Conservation (phyloP, 2,797 vertebrate genomes). For the Eremophila alpestris region DNA sequence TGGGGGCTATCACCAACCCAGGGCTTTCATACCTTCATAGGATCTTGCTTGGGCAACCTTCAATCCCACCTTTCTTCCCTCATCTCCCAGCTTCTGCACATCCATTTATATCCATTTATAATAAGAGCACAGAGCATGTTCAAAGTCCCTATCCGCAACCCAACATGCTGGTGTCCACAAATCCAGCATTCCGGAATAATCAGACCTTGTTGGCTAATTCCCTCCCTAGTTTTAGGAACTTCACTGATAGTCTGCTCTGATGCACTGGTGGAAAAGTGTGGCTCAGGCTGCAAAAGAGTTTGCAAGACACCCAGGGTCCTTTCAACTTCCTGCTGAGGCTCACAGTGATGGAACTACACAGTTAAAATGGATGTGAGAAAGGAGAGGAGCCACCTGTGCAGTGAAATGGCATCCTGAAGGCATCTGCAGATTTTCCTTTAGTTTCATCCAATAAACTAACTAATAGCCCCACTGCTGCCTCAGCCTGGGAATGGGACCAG, state of each 20-base stretch:
- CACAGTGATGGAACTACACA: background rate
- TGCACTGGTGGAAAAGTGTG: background rate
- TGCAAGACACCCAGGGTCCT: background rate
- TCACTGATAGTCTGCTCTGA: background rate
- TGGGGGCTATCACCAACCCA: background rate
- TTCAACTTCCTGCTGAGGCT: background rate
- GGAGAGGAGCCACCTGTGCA: background rate
- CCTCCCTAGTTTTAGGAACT: background rate
- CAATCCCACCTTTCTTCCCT: too few species aligned
- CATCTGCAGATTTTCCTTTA: background rate
- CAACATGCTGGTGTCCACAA: background rate
- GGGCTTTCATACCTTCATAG: background rate
- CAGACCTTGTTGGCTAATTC: background rate
- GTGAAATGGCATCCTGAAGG: background rate
- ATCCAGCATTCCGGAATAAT: background rate
- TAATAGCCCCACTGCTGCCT: background rate
- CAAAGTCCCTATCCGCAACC: background rate
- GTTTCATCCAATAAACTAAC: background rate
- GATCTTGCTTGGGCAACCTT: background rate
- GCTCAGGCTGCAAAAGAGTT: background rate
- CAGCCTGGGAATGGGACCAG: background rate
- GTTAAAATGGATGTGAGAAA: background rate
- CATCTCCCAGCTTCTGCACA: background rate
- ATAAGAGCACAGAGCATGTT: background rate
- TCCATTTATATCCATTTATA: background rate